Conservation (phyloP, 2,113 vertebrate genomes). For the Peromyscus leucopus region DNA sequence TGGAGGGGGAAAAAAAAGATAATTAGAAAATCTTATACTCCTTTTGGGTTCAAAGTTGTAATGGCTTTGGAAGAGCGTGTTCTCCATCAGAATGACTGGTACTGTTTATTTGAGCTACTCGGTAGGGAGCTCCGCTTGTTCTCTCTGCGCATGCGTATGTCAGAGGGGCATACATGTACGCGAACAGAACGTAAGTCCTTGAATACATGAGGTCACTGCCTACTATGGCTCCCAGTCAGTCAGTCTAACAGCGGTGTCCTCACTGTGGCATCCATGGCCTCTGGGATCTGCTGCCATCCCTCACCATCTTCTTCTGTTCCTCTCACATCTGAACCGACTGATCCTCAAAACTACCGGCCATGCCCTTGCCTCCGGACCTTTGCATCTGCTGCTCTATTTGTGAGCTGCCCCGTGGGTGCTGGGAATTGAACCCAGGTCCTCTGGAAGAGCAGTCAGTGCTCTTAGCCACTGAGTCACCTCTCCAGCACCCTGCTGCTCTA, state of each 20-base stretch:
- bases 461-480: too few relatives aligned
- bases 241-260: background rate
- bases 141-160: background rate
- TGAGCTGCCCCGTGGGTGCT: too few relatives aligned
- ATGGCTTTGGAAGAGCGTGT: background rate
- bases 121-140: too few relatives aligned
- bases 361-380: background rate
- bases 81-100: background rate
- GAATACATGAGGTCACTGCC: background rate
- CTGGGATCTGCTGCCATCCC: background rate
- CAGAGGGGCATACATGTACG: background rate
- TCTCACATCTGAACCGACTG: background rate
- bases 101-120: background rate
- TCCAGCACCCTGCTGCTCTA: too few relatives aligned
- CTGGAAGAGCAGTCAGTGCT: too few relatives aligned
- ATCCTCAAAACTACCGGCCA: background rate
- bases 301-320: background rate
- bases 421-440: too few relatives aligned
- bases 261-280: background rate
- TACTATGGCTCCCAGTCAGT: background rate
- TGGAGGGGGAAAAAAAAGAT: background rate
- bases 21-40: background rate
- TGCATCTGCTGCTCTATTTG: background rate
- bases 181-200: background rate
- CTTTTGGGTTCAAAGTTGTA: background rate